A percentile compares a stretch with the other conserved stretches of the same genome.
Conservation (phyloP, 2,113 vertebrate genomes). For the Sus scrofa region DNA sequence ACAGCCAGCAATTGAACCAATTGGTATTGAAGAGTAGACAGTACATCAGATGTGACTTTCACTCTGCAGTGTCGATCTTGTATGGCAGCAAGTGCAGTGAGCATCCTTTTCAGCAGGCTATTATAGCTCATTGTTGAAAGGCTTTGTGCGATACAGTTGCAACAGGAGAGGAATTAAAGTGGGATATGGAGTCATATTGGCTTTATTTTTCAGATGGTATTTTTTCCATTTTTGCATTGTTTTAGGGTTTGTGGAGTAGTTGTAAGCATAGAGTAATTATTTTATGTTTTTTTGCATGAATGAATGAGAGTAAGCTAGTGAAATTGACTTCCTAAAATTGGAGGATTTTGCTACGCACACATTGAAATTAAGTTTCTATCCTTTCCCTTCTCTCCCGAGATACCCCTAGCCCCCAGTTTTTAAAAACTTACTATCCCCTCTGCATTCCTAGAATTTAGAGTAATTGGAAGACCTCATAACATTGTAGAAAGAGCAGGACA, state of each 20-base stretch:
- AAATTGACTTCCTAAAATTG: neutral
- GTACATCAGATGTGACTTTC: neutral
- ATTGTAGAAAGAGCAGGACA: neutral
- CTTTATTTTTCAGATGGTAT: neutral
- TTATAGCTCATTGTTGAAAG: neutral
- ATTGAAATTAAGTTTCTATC: neutral
- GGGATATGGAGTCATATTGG: neutral
- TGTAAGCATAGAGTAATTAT: neutral
- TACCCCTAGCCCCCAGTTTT: neutral
- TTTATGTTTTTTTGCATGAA: neutral
- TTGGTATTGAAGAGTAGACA: neutral
- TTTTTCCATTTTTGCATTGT: neutral
- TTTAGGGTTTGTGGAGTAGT: neutral
- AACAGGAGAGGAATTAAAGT: no score
- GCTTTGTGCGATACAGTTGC: neutral
- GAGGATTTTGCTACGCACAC: neutral
- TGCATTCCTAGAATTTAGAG: neutral
- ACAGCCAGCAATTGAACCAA: neutral
- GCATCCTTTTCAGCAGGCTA: neutral
- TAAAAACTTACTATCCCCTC: neutral
- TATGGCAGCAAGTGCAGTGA: neutral
- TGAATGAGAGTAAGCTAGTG: neutral
- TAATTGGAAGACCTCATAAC: neutral
- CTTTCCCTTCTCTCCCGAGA: neutral
- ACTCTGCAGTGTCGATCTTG: neutral